Evolutionary conservation across 2,113 vertebrate genomes (phyloP), one percentile per base, ranked within the genome.

Genomic region (Struthidea cinerea): DNA sequence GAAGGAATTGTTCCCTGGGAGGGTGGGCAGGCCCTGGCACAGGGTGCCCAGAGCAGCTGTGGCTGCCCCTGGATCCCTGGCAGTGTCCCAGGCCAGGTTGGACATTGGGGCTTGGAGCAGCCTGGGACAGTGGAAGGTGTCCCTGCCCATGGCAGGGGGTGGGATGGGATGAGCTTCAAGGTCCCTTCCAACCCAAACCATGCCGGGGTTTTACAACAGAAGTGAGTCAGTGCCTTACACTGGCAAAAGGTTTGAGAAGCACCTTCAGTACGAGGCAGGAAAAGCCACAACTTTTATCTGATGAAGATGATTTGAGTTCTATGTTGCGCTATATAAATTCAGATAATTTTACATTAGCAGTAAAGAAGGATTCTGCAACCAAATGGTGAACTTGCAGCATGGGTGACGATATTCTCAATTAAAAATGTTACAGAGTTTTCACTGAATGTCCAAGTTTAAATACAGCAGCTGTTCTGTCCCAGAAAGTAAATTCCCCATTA

Each of bases 361-460:
- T 69, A 94, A 79, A 63, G 27, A 42, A 57, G 16, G 17, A 71
- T 76, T 80, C n/a, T 56, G n/a, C 13, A 55, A 35, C 27, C 78
- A 57, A 75, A n/a, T 0, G 0, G 9, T 75, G 13, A 42, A 37
- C 37, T 41, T 67, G 17, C 32, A 65, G 26, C 32, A 33, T 0
- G 1, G 7, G 14, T 60, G 13, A 33, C 75, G 21, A 11, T 39
- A 33, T 7, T 75, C 18, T 46, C 8, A 53, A 2, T 6, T 33
- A 32, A 67, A 61, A 84, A 67, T 5, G 1, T 13, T 52, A n/a
- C 42, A 56, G 79, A 76, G 23, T 13, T 49, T 70, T 78, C 39
- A 37, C 16, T 59, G 56, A n/a, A 10, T 8, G 4, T 18, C 26
- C 26, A 49, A 11, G 9, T 70, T 50, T 79, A 12, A 70, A 55